A percentile compares a stretch with the other conserved stretches of the same genome.
These are phyloP conservation scores for Cosmopolites sordidus DNA, from an alignment of 2,888 invertebrate genomes.

Conservation along the genomic window DNA sequence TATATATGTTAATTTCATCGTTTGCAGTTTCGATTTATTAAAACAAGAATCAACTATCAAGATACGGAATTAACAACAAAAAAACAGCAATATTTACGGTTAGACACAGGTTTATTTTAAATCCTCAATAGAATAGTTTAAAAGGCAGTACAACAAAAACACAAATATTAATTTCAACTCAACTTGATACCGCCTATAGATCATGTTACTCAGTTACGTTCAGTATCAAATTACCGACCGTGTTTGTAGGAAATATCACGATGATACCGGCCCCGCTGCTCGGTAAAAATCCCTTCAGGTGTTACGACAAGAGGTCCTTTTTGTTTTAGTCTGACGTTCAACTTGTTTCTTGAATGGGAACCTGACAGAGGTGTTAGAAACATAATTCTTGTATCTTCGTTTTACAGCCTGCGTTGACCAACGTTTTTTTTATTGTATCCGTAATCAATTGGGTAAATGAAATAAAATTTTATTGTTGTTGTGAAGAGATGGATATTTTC, in stretches of 20 bases:
- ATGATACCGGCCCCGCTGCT: conserved; percentile 14
- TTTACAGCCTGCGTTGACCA: neutral
- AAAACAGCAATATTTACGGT: too few species aligned
- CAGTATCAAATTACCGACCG: conserved; percentile 14
- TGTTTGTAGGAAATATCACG: conserved; percentile 24
- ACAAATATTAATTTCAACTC: conserved; percentile 20
- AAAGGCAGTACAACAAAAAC: conserved; percentile 13
- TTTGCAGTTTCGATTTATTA: too few species aligned
- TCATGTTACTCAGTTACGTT: conserved; percentile 20
- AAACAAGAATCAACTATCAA: too few species aligned
- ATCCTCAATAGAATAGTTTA: neutral
- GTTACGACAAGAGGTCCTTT: conserved; percentile 7
- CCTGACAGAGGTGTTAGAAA: neutral
- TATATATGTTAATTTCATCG: too few species aligned
- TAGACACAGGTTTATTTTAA: too few species aligned
- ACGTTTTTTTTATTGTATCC: neutral
- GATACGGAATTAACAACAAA: too few species aligned
- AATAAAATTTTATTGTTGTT: neutral
- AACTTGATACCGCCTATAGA: conserved; percentile 19
- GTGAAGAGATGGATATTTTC: neutral
- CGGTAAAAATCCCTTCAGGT: conserved; percentile 21
- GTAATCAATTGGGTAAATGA: conserved; percentile 1
- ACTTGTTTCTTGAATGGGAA: too few species aligned
- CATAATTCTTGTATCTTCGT: neutral
- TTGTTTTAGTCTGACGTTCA: conserved; percentile 5